These are phyloP conservation scores for Enteromius thamalakanensis DNA, from an alignment of 2,797 vertebrate species.

Conservation along the genomic window DNA sequence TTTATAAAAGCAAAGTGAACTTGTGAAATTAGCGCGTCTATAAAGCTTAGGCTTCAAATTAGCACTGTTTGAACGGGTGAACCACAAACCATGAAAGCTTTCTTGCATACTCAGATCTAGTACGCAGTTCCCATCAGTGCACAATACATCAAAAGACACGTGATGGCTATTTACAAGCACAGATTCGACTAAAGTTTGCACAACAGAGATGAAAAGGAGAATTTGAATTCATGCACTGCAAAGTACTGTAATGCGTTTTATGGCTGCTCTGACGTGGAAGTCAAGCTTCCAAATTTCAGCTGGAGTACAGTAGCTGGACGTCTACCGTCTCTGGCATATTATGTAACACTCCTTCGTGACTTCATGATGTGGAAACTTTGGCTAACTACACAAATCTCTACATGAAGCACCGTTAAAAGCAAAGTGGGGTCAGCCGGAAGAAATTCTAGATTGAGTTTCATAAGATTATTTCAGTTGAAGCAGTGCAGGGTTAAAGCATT, in stretches of 20 bases:
- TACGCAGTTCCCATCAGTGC: neutral
- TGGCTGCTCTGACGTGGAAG: slow-evolving; percentile 43
- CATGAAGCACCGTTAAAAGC: slow-evolving; percentile 47
- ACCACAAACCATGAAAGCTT: slow-evolving; percentile 66
- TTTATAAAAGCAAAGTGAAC: slow-evolving; percentile 32
- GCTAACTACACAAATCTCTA: slow-evolving; percentile 56
- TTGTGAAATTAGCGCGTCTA: slow-evolving; percentile 74
- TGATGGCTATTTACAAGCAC: neutral
- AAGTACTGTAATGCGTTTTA: slow-evolving; percentile 4
- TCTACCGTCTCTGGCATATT: slow-evolving; percentile 61
- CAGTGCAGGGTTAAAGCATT: slow-evolving; percentile 18
- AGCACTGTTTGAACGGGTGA: slow-evolving; percentile 70
- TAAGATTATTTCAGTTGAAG: slow-evolving; percentile 5
- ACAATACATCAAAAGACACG: slow-evolving; percentile 1
- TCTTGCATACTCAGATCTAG: slow-evolving; percentile 28
- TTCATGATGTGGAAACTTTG: slow-evolving; percentile 72
- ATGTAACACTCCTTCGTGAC: slow-evolving; percentile 67
- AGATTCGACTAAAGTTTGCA: neutral
- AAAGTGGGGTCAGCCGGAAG: slow-evolving; percentile 31
- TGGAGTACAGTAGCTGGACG: slow-evolving; percentile 53
- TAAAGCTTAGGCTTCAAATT: slow-evolving; percentile 74
- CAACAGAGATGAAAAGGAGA: neutral
- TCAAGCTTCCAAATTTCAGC: slow-evolving; percentile 42
- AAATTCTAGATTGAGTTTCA: slow-evolving; percentile 12
- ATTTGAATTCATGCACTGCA: neutral